phyloP scores from a whole-genome alignment of 2,113 vertebrate genomes.

The Formicarius rufipectus region DNA sequence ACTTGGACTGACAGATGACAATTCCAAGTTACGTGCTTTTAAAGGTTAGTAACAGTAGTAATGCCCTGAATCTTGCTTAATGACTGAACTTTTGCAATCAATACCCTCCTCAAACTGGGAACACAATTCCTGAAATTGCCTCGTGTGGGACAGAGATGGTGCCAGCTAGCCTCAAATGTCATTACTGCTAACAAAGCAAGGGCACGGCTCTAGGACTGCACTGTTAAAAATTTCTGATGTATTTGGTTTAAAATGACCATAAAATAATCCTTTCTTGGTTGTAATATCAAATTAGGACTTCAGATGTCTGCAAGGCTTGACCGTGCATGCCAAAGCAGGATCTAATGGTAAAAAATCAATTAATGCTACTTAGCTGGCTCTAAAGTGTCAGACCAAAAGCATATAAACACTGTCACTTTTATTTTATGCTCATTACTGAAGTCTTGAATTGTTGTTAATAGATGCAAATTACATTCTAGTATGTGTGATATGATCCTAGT shows the following conservation, averaged over 20 bases:
- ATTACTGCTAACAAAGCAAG: background rate
- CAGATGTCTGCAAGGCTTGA: background rate
- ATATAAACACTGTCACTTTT: fast-evolving
- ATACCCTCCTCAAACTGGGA: background rate
- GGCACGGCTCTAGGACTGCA: background rate
- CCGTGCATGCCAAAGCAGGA: fast-evolving
- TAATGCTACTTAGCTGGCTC: background rate
- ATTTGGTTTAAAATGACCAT: background rate
- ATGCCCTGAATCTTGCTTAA: background rate
- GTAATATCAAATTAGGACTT: background rate
- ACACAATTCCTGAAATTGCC: background rate
- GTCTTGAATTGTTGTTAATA: background rate
- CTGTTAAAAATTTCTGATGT: background rate
- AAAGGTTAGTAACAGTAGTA: background rate
- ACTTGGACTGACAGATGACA: background rate
- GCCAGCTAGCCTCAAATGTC: background rate
- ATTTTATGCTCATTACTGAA: background rate
- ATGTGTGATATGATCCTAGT: background rate
- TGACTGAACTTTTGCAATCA: background rate
- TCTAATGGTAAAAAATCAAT: background rate
- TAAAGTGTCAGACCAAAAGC: background rate
- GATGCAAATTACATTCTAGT: background rate
- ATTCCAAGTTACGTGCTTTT: background rate
- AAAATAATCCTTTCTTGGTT: background rate
- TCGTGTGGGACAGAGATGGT: background rate